Evolutionary conservation across 2,113 vertebrate genomes (phyloP), one percentile per base, ranked within the genome.

Genomic region (Chaetodon trifascialis): DNA sequence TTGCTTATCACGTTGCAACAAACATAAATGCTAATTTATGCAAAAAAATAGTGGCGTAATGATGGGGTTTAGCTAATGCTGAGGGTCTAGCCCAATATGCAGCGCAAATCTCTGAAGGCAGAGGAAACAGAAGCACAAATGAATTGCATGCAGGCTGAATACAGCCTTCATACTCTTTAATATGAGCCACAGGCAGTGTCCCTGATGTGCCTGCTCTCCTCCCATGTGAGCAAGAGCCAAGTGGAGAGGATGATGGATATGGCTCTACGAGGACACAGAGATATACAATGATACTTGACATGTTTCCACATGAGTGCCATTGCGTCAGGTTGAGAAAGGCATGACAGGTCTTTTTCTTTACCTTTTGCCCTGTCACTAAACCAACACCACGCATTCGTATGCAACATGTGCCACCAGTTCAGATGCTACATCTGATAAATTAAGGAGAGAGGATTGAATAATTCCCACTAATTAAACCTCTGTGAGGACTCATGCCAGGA

Each of bases 191-290:
- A 73, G 91, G 93, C 92, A 62, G 77, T 91, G 85, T 90, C 84
- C 86, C 92, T 89, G 90, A 88, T 92, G 91, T 72, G 89, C 73
- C 79, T 56, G 68, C 75, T 87, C 81, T 73, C 59, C 68, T 82
- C 82, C 88, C 82, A 88, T 91, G 84, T 86, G 86, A 90, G 83
- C 85, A 40, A 54, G 84, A 91, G 88, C 89, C 90, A 90, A 91
- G 79, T 82, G 82, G 75, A 76, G 82, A 89, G 87, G 84, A 88
- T 91, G 91, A 93, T 90, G 92, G 89, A 93, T 85, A 83, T 14
- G 67, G 89, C 88, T 90, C 79, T 69, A 84, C 16, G 64, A 91
- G 82, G 79, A 89, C 85, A 83, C 79, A n/a, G 77, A 23, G 23
- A 68, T 81, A 81, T 79, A 85, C 84, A 75, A 80, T 25, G 44